Evolutionary conservation across 1,140 invertebrate genomes (phyloP).

Genomic region (Melanaphis sacchari): DNA sequence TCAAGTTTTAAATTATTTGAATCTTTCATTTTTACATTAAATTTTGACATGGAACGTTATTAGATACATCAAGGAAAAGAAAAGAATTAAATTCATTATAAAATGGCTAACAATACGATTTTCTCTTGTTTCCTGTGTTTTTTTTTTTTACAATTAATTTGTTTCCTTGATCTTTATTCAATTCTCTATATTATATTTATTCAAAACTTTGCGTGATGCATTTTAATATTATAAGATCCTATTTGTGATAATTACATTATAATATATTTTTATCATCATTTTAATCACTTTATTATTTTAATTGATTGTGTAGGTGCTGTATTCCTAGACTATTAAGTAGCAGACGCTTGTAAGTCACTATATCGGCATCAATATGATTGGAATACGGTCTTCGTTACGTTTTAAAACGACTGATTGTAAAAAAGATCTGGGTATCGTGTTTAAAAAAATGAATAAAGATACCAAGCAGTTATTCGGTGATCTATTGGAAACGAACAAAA

Average conservation of each 20-base stretch:
- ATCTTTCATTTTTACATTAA: neutral
- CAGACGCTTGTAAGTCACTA: neutral
- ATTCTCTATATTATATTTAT: neutral
- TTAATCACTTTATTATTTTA: neutral
- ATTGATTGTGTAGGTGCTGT: neutral
- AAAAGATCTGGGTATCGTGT: neutral
- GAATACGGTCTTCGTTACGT: neutral
- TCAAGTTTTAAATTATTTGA: constrained; percentile 7
- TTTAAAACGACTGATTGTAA: constrained; percentile 29
- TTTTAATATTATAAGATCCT: neutral
- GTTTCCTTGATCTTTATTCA: neutral
- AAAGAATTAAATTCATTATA: neutral
- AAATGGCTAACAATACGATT: neutral
- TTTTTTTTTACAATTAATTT: neutral
- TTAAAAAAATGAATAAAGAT: constrained; percentile 55
- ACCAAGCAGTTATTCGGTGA: constrained; percentile 58
- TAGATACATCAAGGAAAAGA: neutral
- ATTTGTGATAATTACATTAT: neutral
- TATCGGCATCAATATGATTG: constrained; percentile 1
- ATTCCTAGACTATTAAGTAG: neutral
- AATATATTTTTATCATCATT: neutral
- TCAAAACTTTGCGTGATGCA: neutral
- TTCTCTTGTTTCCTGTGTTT: neutral
- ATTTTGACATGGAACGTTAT: neutral
- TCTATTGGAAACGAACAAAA: constrained; percentile 53